Percentiles rank a stretch among this genome's conserved stretches.
Evolutionary conservation across 2,888 invertebrate species (phyloP).

Genomic region (Lithophane semibrunnea): DNA sequence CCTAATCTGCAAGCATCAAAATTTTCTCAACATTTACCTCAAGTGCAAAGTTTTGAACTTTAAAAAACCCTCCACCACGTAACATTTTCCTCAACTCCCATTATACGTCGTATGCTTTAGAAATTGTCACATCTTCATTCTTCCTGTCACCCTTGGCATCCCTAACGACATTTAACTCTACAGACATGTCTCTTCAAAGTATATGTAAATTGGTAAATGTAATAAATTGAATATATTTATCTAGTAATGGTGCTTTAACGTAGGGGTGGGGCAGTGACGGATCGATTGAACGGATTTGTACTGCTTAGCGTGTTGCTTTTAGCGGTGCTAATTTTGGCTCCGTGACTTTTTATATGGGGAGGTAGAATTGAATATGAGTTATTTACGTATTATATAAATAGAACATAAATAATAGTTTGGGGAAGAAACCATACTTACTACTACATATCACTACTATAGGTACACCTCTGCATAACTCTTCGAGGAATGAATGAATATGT

Average conservation of each 20-base stretch:
- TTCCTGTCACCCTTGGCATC: slow-evolving; percentile 67
- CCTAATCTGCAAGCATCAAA: too few species aligned
- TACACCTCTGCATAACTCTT: too few species aligned
- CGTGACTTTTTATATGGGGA: slow-evolving; percentile 20
- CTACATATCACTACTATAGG: too few species aligned
- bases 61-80: slow-evolving; percentile 6
- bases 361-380: not conserved
- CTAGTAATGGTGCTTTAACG: slow-evolving; percentile 85
- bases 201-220: slow-evolving; percentile 90
- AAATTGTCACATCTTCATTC: slow-evolving; percentile 66
- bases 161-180: slow-evolving; percentile 83
- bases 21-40: not conserved
- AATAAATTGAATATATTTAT: slow-evolving; percentile 90
- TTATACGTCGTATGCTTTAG: slow-evolving; percentile 52
- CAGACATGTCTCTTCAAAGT: slow-evolving; percentile 84
- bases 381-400: not conserved
- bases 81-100: slow-evolving; percentile 36
- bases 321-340: slow-evolving; percentile 61
- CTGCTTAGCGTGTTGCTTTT: slow-evolving; percentile 66
- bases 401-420: not conserved
- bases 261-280: slow-evolving; percentile 77
- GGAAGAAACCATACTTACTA: not conserved
- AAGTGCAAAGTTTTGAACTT: slow-evolving; percentile 10
- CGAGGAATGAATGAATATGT: too few species aligned
- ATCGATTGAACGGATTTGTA: slow-evolving; percentile 73